phyloP scores from a whole-genome alignment of 1,140 invertebrate species.

The Tenebrio molitor region DNA sequence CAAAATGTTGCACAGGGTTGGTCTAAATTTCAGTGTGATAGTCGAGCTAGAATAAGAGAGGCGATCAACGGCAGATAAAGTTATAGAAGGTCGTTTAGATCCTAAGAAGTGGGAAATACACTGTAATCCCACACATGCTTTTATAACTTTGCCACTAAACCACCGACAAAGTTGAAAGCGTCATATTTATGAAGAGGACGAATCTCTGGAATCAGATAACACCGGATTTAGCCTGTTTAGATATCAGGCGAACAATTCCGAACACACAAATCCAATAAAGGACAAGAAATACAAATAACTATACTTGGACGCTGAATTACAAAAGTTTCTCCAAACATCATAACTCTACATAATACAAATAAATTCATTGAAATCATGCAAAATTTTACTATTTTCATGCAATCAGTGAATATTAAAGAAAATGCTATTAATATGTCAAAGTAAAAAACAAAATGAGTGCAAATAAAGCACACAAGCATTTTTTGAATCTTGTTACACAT shows the following conservation, averaged over 20 bases:
- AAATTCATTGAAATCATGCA: no score
- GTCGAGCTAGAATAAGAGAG: slow-evolving; percentile 22
- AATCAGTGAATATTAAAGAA: no score
- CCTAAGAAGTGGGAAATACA: slow-evolving; percentile 49
- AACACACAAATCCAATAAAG: slow-evolving; percentile 16
- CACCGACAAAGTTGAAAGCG: slow-evolving; percentile 37
- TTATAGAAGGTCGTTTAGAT: slow-evolving; percentile 40
- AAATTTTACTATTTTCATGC: no score
- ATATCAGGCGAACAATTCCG: slow-evolving; percentile 13
- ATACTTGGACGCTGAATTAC: not conserved
- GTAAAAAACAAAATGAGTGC: no score
- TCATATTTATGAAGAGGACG: slow-evolving; percentile 37
- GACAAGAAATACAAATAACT: not conserved
- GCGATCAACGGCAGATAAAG: slow-evolving; percentile 32
- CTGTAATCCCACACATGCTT: slow-evolving; percentile 44
- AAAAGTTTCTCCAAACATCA: not conserved
- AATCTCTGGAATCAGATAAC: slow-evolving; percentile 34
- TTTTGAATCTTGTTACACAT: no score
- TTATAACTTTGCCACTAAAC: slow-evolving; percentile 42
- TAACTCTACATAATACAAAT: no score
- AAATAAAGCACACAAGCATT: no score
- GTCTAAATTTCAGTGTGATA: not conserved
- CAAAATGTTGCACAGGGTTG: not conserved
- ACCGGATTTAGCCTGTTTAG: slow-evolving; percentile 27
- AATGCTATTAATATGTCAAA: no score